Evolutionary conservation across 2,797 vertebrate genomes (phyloP).

Genomic region (Chloroceryle amazona): DNA sequence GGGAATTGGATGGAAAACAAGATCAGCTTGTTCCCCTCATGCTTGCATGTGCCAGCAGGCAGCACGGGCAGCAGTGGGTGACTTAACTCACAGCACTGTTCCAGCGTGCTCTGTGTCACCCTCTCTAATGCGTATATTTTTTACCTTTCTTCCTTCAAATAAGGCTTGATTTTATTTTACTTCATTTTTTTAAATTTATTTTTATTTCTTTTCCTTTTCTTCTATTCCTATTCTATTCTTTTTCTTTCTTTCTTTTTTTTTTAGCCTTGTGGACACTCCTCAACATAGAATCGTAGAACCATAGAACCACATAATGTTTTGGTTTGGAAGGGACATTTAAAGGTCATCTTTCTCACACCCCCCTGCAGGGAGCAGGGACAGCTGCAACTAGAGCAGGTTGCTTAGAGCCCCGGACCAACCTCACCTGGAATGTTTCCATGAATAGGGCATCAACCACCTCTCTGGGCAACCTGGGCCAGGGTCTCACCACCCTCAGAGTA

Average conservation of each 20-base stretch:
- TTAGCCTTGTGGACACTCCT: background rate
- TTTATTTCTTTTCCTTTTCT: background rate
- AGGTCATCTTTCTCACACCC: background rate
- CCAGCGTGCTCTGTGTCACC: rapidly evolving
- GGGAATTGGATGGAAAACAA: background rate
- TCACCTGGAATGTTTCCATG: background rate
- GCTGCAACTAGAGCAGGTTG: background rate
- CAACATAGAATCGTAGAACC: background rate
- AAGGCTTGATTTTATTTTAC: rapidly evolving
- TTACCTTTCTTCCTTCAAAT: background rate
- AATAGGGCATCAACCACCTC: background rate
- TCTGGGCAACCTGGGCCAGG: background rate
- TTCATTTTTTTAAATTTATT: no score
- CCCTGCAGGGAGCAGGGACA: background rate
- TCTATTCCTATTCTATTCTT: background rate
- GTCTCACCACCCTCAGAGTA: background rate
- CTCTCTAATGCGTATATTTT: background rate
- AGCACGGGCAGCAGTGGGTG: background rate
- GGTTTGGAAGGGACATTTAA: background rate
- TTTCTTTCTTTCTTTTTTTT: background rate
- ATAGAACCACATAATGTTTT: background rate
- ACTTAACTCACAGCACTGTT: background rate
- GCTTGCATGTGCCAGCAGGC: slow-evolving; percentile 7
- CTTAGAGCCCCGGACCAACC: background rate
- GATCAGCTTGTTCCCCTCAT: background rate